These are phyloP conservation scores for Malurus melanocephalus DNA, from an alignment of 2,113 vertebrate species.

Conservation along the genomic window DNA sequence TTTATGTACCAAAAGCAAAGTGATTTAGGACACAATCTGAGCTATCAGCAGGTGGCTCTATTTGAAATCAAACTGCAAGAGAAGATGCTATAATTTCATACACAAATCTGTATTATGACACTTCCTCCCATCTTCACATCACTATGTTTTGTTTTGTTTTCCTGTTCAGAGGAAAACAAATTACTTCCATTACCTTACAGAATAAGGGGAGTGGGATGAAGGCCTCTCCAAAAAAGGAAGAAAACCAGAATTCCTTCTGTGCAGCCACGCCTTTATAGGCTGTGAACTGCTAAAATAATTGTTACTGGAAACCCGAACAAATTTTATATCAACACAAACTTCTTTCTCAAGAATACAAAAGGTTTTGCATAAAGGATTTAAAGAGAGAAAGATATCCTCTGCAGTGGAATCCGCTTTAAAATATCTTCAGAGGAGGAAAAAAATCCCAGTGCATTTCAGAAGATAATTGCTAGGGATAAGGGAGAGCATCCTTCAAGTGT, in stretches of 20 bases:
- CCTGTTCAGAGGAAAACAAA: not conserved
- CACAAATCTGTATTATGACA: not conserved
- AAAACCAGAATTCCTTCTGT: not conserved
- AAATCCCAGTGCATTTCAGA: not conserved
- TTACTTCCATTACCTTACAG: not conserved
- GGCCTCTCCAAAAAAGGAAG: not conserved
- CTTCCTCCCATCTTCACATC: not conserved
- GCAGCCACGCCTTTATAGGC: not conserved
- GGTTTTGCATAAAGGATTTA: not conserved
- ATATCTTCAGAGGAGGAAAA: not conserved
- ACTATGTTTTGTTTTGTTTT: not conserved
- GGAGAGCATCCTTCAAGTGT: not conserved
- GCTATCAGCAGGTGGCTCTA: not conserved
- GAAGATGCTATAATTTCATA: not conserved
- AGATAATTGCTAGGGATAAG: not conserved
- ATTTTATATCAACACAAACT: not conserved
- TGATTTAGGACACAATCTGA: constrained; percentile 6
- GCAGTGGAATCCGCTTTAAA: not conserved
- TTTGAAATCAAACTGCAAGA: not conserved
- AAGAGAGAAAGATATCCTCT: not conserved
- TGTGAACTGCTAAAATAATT: not conserved
- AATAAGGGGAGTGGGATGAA: not conserved
- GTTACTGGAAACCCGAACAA: not conserved
- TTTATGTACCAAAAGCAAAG: not conserved
- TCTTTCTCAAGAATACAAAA: not conserved